Evolutionary conservation across 2,113 vertebrate genomes (phyloP).

Genomic region (Boulengeromyrus knoepffleri): DNA sequence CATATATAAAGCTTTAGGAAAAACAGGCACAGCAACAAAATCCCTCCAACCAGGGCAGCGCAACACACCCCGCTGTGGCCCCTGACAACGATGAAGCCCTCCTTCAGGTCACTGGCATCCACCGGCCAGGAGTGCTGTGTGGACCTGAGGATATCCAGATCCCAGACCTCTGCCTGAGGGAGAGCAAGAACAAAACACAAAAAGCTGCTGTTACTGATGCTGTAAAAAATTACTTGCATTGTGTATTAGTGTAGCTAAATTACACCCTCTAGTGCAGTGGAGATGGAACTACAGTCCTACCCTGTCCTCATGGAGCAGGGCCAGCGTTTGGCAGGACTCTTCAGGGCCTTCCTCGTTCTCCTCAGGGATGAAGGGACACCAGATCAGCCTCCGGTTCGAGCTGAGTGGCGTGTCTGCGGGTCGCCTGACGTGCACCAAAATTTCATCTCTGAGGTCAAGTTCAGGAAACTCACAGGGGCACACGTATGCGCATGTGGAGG

Average conservation of each 20-base stretch:
- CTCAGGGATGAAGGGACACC: slow-evolving; percentile 92
- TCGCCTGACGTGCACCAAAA: slow-evolving; percentile 77
- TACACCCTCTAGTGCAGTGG: background rate
- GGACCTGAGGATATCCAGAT: slow-evolving; percentile 79
- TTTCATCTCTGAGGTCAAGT: slow-evolving; percentile 75
- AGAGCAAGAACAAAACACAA: background rate
- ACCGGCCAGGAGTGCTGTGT: slow-evolving; percentile 78
- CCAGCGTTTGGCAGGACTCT: slow-evolving; percentile 81
- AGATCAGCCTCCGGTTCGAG: slow-evolving; percentile 84
- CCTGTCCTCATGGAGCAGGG: slow-evolving; percentile 85
- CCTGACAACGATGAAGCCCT: slow-evolving; percentile 86
- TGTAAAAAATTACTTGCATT: background rate
- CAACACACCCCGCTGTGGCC: slow-evolving; percentile 79
- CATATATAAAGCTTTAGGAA: background rate
- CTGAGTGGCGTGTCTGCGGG: slow-evolving; percentile 75
- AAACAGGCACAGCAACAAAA: background rate
- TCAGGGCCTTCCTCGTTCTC: slow-evolving; percentile 84
- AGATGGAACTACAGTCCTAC: slow-evolving; percentile 44
- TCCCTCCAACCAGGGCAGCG: background rate
- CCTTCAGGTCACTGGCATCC: slow-evolving; percentile 76
- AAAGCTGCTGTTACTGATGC: background rate
- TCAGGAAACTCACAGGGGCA: slow-evolving; percentile 49
- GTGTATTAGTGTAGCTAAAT: background rate
- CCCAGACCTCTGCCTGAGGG: slow-evolving; percentile 91
- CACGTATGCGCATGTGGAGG: background rate